Conservation (phyloP, 2,797 vertebrate genomes). For the Acrocephalus scirpaceus region DNA sequence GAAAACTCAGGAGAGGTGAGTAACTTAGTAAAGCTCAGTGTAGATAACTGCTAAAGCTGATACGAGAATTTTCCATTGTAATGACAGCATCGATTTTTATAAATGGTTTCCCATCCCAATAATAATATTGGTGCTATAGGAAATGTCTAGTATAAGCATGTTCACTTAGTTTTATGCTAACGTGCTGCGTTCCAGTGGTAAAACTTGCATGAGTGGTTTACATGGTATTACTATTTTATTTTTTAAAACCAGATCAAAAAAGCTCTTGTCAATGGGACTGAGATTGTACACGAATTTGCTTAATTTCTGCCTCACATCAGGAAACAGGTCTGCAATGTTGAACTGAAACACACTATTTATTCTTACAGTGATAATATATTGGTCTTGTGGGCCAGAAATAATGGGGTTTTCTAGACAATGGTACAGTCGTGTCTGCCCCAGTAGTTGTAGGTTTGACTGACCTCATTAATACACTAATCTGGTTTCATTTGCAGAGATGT, state of each 20-base stretch:
- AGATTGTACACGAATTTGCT: background rate
- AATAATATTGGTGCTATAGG: background rate
- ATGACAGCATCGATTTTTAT: background rate
- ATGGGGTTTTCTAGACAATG: background rate
- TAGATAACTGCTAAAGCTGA: background rate
- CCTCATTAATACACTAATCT: background rate
- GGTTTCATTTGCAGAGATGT: background rate
- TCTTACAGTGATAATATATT: background rate
- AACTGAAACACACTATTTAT: background rate
- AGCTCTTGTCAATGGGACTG: background rate
- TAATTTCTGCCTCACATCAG: background rate
- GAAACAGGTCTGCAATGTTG: background rate
- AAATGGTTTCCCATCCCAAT: background rate
- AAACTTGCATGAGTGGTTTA: background rate
- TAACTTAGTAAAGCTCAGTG: background rate
- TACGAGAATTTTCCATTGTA: background rate
- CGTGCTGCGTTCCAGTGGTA: background rate
- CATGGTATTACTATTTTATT: background rate
- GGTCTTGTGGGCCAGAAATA: background rate
- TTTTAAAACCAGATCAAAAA: background rate
- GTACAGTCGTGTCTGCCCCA: background rate
- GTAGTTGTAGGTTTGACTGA: background rate
- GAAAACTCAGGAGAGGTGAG: background rate
- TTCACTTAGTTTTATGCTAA: background rate
- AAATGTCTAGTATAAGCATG: background rate